phyloP scores from a whole-genome alignment of 30 jellyfish, hydroid and myxozoan genomes.

The Pseudorhiza aurosa region DNA sequence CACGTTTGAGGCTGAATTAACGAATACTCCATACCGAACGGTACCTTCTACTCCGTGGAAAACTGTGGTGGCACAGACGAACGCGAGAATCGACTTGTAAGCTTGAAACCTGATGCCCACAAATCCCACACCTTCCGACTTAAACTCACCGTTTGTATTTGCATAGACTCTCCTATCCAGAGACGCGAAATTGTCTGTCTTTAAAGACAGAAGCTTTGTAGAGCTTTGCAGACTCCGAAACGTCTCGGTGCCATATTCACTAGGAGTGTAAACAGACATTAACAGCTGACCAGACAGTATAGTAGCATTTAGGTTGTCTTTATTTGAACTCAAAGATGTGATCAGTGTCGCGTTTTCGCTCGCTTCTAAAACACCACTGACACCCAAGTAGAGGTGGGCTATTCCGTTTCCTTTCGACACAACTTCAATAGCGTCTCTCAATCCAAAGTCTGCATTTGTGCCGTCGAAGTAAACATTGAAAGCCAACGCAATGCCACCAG shows the following conservation, averaged over 20 bases:
- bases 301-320: not conserved
- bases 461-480: constrained; percentile 37
- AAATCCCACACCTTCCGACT: constrained; percentile 31
- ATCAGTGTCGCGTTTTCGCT: not conserved
- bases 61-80: constrained; percentile 51
- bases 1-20: not conserved
- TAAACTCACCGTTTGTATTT: constrained; percentile 51
- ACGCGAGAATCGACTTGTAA: constrained; percentile 46
- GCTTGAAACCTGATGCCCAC: constrained; percentile 53
- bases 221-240: constrained; percentile 47
- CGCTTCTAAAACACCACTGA: constrained; percentile 41
- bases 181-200: constrained; percentile 8
- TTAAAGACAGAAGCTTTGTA: constrained; percentile 34
- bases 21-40: constrained; percentile 52
- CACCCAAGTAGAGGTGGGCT: constrained; percentile 9
- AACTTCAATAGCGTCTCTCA: constrained; percentile 28
- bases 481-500: not conserved
- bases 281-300: constrained; percentile 23
- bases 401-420: constrained; percentile 8
- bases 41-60: constrained; percentile 60
- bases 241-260: constrained; percentile 39
- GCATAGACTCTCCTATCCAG: constrained; percentile 15
- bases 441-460: constrained; percentile 34
- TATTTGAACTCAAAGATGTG: constrained; percentile 6
- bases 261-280: constrained; percentile 2